These are phyloP conservation scores for Luidia sarsii DNA, from an alignment of 53 echinoderm and acorn worm species.

Conservation along the genomic window DNA sequence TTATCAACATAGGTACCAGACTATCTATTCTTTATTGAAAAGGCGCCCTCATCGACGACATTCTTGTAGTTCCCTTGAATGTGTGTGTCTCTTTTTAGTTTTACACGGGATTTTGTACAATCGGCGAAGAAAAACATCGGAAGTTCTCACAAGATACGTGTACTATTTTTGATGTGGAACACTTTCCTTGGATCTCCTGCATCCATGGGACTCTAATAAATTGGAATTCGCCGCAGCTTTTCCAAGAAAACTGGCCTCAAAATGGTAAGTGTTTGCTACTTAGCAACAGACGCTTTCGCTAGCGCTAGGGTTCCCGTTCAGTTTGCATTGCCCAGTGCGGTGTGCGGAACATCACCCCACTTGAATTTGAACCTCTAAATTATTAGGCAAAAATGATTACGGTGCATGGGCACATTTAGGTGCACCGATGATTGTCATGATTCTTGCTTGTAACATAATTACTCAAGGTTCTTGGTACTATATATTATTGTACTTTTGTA, in stretches of 20 bases:
- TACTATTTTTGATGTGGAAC: neutral
- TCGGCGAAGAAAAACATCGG: neutral
- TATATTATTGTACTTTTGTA: no score
- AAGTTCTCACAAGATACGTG: neutral
- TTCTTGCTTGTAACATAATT: no score
- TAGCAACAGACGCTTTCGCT: slow-evolving; percentile 43
- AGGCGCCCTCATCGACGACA: slow-evolving; percentile 32
- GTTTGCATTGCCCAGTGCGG: no score
- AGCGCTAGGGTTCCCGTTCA: neutral
- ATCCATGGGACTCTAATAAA: slow-evolving; percentile 12
- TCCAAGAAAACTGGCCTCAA: slow-evolving; percentile 12
- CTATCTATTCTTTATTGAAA: neutral
- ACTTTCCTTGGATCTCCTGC: neutral
- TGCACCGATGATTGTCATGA: no score
- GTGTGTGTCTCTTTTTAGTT: neutral
- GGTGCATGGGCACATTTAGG: no score
- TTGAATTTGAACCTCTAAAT: no score
- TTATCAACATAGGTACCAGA: slow-evolving; percentile 12
- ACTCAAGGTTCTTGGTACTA: no score
- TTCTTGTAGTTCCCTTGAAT: neutral
- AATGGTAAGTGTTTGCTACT: slow-evolving; percentile 52
- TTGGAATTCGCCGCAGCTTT: neutral
- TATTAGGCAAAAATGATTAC: no score
- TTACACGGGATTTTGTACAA: neutral
- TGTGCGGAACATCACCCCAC: no score